phyloP scores from a whole-genome alignment of 2,113 vertebrate genomes.

The Balaeniceps rex region DNA sequence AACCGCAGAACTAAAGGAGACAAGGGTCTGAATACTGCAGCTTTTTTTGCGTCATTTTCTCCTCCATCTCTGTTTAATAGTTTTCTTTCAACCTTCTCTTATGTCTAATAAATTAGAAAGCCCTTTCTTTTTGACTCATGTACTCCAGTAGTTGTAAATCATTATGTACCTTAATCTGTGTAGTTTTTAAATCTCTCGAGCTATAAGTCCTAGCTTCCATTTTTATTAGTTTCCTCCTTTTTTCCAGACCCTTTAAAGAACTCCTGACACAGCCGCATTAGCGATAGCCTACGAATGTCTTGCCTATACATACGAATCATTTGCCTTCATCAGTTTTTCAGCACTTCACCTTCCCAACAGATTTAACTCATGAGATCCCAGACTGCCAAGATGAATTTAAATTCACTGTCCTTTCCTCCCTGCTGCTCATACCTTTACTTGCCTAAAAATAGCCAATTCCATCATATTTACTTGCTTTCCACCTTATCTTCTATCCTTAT shows the following conservation, averaged over 20 bases:
- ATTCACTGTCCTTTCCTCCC: background rate
- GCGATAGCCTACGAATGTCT: background rate
- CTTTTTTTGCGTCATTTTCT: background rate
- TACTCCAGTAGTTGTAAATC: background rate
- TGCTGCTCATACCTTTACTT: background rate
- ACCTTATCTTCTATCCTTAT: background rate
- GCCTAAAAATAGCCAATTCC: background rate
- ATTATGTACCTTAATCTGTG: background rate
- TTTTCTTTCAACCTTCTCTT: background rate
- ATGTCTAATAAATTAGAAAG: background rate
- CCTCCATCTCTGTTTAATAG: background rate
- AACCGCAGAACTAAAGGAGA: background rate
- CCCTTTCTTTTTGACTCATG: background rate
- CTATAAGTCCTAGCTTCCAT: background rate
- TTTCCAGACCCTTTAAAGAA: background rate
- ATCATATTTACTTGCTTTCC: background rate
- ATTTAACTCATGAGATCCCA: background rate
- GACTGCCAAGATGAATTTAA: background rate
- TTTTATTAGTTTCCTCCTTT: background rate
- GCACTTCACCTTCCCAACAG: background rate
- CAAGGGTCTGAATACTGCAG: background rate
- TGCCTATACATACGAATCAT: background rate
- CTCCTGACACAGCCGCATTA: background rate
- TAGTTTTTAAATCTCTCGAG: background rate
- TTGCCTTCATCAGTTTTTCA: background rate